Evolutionary conservation across 2,797 vertebrate species (phyloP).

Genomic region (Anniella stebbinsi): DNA sequence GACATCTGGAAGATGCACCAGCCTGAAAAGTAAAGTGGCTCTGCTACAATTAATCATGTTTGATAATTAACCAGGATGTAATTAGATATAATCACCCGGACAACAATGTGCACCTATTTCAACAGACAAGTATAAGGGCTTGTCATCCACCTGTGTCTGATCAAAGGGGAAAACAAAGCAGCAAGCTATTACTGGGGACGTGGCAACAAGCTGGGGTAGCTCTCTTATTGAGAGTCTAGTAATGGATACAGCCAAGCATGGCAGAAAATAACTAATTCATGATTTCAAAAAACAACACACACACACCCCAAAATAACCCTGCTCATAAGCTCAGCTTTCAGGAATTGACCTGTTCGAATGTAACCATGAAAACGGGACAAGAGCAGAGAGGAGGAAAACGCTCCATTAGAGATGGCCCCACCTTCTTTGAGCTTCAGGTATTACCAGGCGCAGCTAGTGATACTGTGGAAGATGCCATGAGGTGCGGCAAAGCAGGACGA

Average conservation of each 20-base stretch:
- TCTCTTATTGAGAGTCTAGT: constrained; percentile 69
- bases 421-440: not conserved
- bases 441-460: not conserved
- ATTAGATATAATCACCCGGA: constrained; percentile 82
- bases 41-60: constrained; percentile 78
- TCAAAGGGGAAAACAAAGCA: constrained; percentile 74
- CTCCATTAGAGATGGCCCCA: not conserved
- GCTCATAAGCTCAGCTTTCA: constrained; percentile 68
- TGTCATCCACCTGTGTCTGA: constrained; percentile 78
- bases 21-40: constrained; percentile 62
- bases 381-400: not conserved
- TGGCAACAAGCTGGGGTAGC: constrained; percentile 67
- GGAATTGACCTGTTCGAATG: constrained; percentile 66
- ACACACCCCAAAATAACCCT: constrained; percentile 35
- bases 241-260: constrained; percentile 68
- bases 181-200: constrained; percentile 69
- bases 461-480: not conserved
- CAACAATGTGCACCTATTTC: constrained; percentile 78
- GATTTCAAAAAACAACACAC: constrained; percentile 49
- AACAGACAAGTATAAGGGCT: constrained; percentile 73
- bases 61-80: constrained; percentile 81
- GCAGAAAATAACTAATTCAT: constrained; percentile 79
- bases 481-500: constrained; percentile 22
- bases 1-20: constrained; percentile 79
- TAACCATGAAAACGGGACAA: not conserved